Base-by-base conservation (phyloP, 2,888 invertebrate genomes). In the Perizoma flavofasciatum region DNA sequence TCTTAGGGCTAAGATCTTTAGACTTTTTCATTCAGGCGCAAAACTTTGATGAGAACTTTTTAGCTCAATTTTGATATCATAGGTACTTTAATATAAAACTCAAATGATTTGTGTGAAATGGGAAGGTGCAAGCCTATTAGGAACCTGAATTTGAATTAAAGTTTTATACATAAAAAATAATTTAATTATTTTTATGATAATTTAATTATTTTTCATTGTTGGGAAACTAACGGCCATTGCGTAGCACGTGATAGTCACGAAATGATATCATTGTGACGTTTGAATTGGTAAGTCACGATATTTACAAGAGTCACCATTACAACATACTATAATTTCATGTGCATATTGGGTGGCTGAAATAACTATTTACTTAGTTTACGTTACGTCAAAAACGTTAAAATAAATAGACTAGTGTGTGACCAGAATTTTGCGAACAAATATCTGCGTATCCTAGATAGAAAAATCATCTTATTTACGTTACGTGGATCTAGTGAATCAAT, bases 281-380 rank as follows among this genome's bases (percentile, higher is more conserved):
- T 9, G 46, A 59, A 65, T 68, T 48, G 51, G 46, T 62, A 59
- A 58, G 69, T 69, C 69, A 69, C 69, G 69, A 67, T 11, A 55
- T 45, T 33, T 48, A 39, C 63, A 22, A 39, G 49, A 57, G 53
- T 59, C 58, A 52, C 54, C 53, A 56, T 56, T 40, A 22, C 22
- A 11, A 22, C 6, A 22, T 22, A 44, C 11, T 22, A 44, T 4
- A 11, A 1, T n/a, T 43, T 44, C 6, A 44, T 22, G 44, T 22
- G 44, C 22, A 22, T 11, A 44, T 22, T 44, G 11, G 44, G 22
- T 22, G 11, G 11, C 22, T 44, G 7, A 22, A 11, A 22, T 41
- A 41, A 10, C 5, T 10, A 41, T n/a, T 4, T 5, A 44, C 22
- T 5, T 22, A 37, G 7, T 1, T 11, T 22, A 7, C 5, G 10